phyloP scores from a whole-genome alignment of 2,113 vertebrate species.

The Centropus unirufus region DNA sequence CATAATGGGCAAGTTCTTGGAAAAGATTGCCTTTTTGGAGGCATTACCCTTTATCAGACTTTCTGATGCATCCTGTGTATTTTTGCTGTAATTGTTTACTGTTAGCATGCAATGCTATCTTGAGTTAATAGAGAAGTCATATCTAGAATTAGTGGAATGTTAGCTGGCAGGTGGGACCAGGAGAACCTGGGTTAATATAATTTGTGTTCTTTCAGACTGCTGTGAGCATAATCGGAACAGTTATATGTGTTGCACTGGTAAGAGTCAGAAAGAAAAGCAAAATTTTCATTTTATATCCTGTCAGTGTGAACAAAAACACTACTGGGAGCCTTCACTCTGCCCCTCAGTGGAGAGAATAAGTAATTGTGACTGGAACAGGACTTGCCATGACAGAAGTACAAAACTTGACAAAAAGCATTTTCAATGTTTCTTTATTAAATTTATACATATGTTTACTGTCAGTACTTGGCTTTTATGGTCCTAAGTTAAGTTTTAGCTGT shows the following conservation, averaged over 20 bases:
- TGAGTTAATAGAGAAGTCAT: background rate
- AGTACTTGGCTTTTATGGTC: background rate
- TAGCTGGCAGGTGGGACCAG: background rate
- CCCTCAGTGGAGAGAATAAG: background rate
- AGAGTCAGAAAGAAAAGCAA: background rate
- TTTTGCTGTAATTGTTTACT: slow-evolving; percentile 1
- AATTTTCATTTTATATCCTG: background rate
- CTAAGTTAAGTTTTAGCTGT: background rate
- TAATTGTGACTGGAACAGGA: background rate
- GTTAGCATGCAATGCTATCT: background rate
- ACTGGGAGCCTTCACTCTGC: background rate
- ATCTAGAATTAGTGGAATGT: background rate
- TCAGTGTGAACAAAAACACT: background rate
- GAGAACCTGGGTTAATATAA: background rate
- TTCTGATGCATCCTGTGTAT: background rate
- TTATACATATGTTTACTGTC: background rate
- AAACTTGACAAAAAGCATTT: background rate
- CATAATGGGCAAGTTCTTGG: background rate
- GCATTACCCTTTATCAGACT: background rate
- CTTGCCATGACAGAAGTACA: background rate
- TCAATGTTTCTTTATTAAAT: background rate
- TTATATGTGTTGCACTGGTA: background rate
- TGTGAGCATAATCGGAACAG: background rate
- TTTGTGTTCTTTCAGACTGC: background rate
- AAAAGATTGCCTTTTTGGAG: background rate